Evolutionary conservation across 2,888 invertebrate species (phyloP), one percentile per base, ranked within the genome.

Genomic region (Lasioglossum pauxillum): DNA sequence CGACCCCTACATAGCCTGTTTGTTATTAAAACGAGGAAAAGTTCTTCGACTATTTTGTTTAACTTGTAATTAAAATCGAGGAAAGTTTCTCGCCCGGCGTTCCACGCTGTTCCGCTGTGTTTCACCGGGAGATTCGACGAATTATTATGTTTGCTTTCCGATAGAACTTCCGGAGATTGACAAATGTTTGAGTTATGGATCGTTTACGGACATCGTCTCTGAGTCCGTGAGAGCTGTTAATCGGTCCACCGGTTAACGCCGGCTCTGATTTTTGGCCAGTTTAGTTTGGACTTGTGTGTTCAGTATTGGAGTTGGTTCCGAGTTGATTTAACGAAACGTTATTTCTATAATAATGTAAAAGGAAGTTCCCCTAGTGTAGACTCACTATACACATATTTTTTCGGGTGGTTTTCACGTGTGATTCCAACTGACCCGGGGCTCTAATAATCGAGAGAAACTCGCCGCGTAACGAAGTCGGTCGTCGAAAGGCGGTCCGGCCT

Each of bases 11-110:
- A 64, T 19, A 14, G 31, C 7, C 31, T 38, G 44, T 60, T 79
- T n/a, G 8, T 19, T 74, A 35, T 46, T 60, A 41, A 72, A 73
- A 73, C 38, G 8, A 5, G 19, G 38, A n/a, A 23, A 16, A 46
- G 35, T 7, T 35, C 23, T 41, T 3, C 19, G 71, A 71, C 38
- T 49, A 44, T n/a, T 35, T 77, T 16, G 75, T 77, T 73, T 73
- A 67, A 23, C 35, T 67, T 67, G 35, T 69, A 75, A 80, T 80
- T 83, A n/a, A 72, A 72, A 72, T 72, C 38, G n/a, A 12, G n/a
- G n/a, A 14, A 41, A 71, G n/a, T 71, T 71, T 38, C 19, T 23
- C 23, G 3, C n/a, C 0, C 27, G 12, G 12, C 7, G 38, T 19
- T 16, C 8, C 16, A 69, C 12, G 23, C 3, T 35, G 10, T 69